These are phyloP conservation scores for Drosophila ezoana DNA, from an alignment of 2,888 invertebrate genomes.

Conservation along the genomic window DNA sequence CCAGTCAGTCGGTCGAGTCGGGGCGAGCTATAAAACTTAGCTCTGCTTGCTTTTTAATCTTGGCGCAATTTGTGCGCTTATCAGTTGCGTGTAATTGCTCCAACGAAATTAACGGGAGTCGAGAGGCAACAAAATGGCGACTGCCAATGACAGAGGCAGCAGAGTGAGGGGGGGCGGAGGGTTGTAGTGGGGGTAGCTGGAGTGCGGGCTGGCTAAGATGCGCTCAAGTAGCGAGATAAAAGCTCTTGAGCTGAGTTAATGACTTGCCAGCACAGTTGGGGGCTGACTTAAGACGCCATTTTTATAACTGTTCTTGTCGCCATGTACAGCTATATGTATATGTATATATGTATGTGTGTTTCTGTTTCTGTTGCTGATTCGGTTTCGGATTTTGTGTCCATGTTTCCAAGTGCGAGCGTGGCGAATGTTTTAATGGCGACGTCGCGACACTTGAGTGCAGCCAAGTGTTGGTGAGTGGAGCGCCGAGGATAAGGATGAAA, in stretches of 20 bases:
- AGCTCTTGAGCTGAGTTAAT: slow-evolving; percentile 77
- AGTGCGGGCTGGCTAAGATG: slow-evolving; percentile 44
- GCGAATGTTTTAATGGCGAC: slow-evolving; percentile 78
- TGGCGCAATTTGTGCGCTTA: slow-evolving; percentile 54
- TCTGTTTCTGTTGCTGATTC: slow-evolving; percentile 28
- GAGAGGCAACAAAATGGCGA: slow-evolving; percentile 53
- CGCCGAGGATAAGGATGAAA: slow-evolving; percentile 33
- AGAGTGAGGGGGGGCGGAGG: background rate
- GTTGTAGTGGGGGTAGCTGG: background rate
- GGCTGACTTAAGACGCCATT: slow-evolving; percentile 77
- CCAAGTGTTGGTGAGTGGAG: slow-evolving; percentile 57
- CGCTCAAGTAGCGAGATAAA: slow-evolving; percentile 76
- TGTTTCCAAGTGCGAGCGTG: slow-evolving; percentile 66
- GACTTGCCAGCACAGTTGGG: slow-evolving; percentile 68
- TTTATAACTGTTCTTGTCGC: slow-evolving; percentile 62
- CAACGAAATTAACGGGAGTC: slow-evolving; percentile 78
- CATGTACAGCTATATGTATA: slow-evolving; percentile 12
- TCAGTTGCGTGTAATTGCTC: slow-evolving; percentile 80
- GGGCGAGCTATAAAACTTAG: slow-evolving; percentile 61
- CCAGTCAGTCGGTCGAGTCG: slow-evolving; percentile 56
- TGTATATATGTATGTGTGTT: background rate
- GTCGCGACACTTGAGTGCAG: slow-evolving; percentile 80
- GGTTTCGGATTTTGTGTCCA: slow-evolving; percentile 57
- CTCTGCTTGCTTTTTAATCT: slow-evolving; percentile 66
- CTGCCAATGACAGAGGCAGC: slow-evolving; percentile 55